Base-by-base conservation (phyloP, 2,113 vertebrate species). In the Cebus imitator region DNA sequence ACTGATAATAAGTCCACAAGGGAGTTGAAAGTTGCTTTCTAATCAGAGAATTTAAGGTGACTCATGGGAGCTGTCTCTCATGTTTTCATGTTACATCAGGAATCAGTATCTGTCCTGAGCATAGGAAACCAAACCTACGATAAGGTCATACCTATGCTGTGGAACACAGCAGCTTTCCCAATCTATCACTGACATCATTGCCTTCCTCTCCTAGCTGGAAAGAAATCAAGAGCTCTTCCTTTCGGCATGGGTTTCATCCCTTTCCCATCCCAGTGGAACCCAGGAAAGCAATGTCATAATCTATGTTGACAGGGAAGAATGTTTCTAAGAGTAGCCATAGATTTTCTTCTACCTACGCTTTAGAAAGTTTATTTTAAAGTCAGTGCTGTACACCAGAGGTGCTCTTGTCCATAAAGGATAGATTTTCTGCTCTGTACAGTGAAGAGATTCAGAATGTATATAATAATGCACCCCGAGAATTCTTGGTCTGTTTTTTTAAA, bases 361-460 rank as follows among this genome's bases (percentile, higher is more conserved):
- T 27, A 8, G 43, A 82, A 66, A 52, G 64, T 89, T 96, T 84
- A 86, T 89, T 95, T 91, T 83, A 84, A 91, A 94, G 70, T 72
- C 30, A 45, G 10, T 7, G 1, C 55, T 70, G 58, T 82, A 45
- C 50, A 35, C 75, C 37, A 76, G 91, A 94, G 94, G 81, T 45
- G 73, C 50, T 30, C 20, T 18, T 78, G 83, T 84, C 83, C 96
- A 40, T 72, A 70, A 94, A 83, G 87, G 88, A 81, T 86, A 90
- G 91, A 81, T 94, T 94, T 97, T 90, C 96, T 93, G 96, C 81
- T 88, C 90, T 78, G 61, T 73, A 64, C 70, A 57, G 82, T 70
- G 79, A 95, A 87, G 75, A 94, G 89, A 88, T 78, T 90, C 95
- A 45, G 2, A 52, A 70, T 11, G 32, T 85, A 55, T 68, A 16